Conservation (phyloP, 2,888 invertebrate genomes). For the Bruchidius siliquastri region DNA sequence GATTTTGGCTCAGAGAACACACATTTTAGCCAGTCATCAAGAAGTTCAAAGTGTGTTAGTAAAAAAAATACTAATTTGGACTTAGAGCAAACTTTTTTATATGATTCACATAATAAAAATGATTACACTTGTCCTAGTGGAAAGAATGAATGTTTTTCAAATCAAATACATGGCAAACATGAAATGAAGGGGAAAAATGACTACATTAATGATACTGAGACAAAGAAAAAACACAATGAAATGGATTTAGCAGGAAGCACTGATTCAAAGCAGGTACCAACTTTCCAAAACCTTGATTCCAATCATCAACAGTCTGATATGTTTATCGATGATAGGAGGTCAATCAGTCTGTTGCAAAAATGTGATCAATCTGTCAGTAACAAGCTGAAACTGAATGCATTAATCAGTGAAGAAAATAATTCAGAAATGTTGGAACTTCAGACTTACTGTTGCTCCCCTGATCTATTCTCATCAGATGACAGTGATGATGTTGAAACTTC, state of each 20-base stretch:
- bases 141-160: no score
- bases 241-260: neutral
- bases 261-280: neutral
- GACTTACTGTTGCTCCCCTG: slow-evolving; percentile 23
- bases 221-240: neutral
- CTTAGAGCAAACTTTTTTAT: neutral
- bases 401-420: neutral
- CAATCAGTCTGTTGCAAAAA: no score
- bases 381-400: no score
- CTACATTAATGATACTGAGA: no score
- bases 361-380: no score
- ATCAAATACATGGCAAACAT: no score
- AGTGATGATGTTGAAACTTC: neutral
- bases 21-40: neutral
- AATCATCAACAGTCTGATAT: neutral
- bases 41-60: neutral
- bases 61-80: neutral
- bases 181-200: no score
- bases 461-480: slow-evolving; percentile 15
- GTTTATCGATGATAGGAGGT: no score
- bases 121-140: no score
- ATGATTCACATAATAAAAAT: neutral
- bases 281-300: neutral
- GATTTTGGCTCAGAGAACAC: neutral
- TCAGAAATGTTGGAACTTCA: neutral